Base-by-base conservation (phyloP, 2,113 vertebrate genomes). In the Crocuta crocuta region DNA sequence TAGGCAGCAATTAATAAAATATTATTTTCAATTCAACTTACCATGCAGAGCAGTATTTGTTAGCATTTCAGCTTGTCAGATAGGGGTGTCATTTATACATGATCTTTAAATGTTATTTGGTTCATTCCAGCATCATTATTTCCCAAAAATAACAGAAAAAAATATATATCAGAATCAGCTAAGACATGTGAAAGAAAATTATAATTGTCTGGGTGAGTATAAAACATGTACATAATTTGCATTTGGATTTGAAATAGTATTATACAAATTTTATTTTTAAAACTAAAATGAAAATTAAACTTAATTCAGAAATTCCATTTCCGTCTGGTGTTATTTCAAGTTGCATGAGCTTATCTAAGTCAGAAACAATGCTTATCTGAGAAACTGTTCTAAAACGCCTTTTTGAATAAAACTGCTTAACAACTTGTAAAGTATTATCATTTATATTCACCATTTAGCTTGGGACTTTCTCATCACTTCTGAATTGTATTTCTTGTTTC, bases 401-500 rank as follows among this genome's bases (percentile, higher is more conserved):
- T 19, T 94, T 90, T 50, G 84, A 95, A 91, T 96, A 94, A 98
- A 97, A 92, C 71, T 92, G 85, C 45, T 95, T 78, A 92, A 87
- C 58, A 63, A 85, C 43, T 70, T 94, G 31, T 92, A 96, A 92
- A 97, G 97, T 94, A 95, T 93, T 92, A 91, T 81, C 76, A 84
- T 94, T 96, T 84, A 92, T 89, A 95, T 96, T 87, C 43, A 24
- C 68, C 28, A 11, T 78, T 95, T 96, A 71, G 31, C 83, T 95
- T 89, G 79, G 83, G 61, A 95, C 94, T 97, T 97, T 95, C 45
- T 23, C 21, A 71, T 95, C 74, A 68, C 9, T 89, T 95, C 86
- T 95, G 94, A 96, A 94, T 96, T 95, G 95, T 94, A 94, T 88
- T 90, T 92, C 58, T 94, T 92, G 70, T 66, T 96, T 89, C 19